These are phyloP conservation scores for Sphecodes monilicornis DNA, from an alignment of 2,888 invertebrate species.

Conservation along the genomic window DNA sequence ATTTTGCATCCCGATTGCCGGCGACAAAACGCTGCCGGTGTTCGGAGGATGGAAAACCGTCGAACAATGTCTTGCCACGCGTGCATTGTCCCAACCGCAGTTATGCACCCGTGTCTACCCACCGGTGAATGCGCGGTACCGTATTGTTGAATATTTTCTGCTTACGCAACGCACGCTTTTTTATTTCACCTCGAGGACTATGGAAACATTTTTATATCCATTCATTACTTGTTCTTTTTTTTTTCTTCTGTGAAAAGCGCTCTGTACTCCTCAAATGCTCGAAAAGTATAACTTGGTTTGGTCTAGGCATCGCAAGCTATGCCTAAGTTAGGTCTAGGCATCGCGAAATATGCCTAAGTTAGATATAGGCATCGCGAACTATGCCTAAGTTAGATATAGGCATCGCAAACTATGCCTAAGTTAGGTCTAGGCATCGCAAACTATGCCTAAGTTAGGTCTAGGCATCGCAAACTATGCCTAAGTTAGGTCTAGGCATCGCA, in stretches of 20 bases:
- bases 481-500: too few species aligned
- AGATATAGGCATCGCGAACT: too few species aligned
- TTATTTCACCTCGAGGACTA: neutral
- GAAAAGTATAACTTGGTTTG: too few species aligned
- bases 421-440: too few species aligned
- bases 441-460: too few species aligned
- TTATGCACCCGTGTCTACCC: neutral
- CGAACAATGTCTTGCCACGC: slow-evolving; percentile 20
- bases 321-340: too few species aligned
- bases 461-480: too few species aligned
- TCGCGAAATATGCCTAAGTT: too few species aligned
- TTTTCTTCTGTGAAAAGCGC: neutral
- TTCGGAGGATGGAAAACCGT: neutral
- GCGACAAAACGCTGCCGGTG: neutral
- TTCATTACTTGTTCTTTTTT: too few species aligned
- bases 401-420: too few species aligned
- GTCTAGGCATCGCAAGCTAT: too few species aligned
- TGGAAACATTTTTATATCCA: neutral
- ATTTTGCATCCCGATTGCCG: slow-evolving; percentile 9
- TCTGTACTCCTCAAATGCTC: neutral
- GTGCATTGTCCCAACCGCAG: neutral
- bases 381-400: too few species aligned
- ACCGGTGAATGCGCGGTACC: neutral
- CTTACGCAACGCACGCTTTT: neutral
- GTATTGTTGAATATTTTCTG: slow-evolving; percentile 17